Evolutionary conservation across 2,888 invertebrate genomes (phyloP).

Genomic region (Lasioglossum leucozonium): DNA sequence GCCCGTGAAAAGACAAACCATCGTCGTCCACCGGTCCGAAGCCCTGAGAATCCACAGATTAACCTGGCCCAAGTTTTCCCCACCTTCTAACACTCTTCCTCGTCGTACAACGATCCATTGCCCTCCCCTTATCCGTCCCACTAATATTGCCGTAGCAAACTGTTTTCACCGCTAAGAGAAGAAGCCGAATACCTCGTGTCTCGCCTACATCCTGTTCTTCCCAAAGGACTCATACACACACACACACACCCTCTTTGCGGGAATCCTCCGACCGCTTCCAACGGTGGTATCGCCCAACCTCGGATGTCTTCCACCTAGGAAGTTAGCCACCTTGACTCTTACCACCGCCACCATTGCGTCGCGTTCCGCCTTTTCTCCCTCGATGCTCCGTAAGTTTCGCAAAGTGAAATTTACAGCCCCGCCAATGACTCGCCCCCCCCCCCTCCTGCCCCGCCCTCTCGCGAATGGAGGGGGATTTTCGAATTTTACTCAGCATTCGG

Average conservation of each 20-base stretch:
- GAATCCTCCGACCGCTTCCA: constrained; percentile 22
- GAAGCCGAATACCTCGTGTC: constrained; percentile 57
- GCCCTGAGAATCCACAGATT: constrained; percentile 63
- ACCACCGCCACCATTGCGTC: background rate
- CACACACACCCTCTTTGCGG: constrained; percentile 8
- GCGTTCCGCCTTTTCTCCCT: background rate
- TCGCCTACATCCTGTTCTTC: constrained; percentile 40
- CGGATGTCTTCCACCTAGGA: constrained; percentile 39
- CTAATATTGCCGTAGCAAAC: constrained; percentile 78
- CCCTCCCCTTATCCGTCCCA: constrained; percentile 71
- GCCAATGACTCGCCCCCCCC: constrained; percentile 74
- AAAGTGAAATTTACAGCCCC: constrained; percentile 82
- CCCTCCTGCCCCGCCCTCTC: too few relatives aligned
- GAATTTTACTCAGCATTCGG: constrained; percentile 78
- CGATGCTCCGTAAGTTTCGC: constrained; percentile 72
- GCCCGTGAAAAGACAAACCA: constrained; percentile 73
- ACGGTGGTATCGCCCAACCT: constrained; percentile 24
- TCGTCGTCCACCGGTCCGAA: constrained; percentile 50
- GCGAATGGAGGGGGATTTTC: constrained; percentile 55
- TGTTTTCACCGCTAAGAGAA: constrained; percentile 66
- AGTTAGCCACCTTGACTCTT: constrained; percentile 55
- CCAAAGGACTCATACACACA: constrained; percentile 65
- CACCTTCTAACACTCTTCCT: constrained; percentile 10
- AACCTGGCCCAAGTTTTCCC: constrained; percentile 51
- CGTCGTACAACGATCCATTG: constrained; percentile 30